Evolutionary conservation across 2,888 invertebrate species (phyloP).

Genomic region (Danaus chrysippus): DNA sequence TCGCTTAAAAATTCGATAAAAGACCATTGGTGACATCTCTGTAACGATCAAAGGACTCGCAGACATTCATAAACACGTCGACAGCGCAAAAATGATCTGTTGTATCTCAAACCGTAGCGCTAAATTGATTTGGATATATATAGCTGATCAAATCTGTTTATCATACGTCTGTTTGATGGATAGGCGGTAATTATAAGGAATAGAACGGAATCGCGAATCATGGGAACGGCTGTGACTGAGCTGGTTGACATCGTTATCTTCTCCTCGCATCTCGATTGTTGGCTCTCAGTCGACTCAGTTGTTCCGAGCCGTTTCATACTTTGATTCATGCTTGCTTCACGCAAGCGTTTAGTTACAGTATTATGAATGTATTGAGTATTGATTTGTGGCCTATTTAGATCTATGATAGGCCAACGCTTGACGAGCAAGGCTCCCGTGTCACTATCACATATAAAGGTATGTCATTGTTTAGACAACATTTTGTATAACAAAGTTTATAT

Average conservation of each 20-base stretch:
- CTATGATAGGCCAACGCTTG: conserved; percentile 63
- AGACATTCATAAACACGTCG: conserved; percentile 70
- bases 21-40: conserved; percentile 30
- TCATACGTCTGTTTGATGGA: conserved; percentile 72
- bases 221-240: conserved; percentile 70
- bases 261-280: conserved; percentile 71
- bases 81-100: conserved; percentile 72
- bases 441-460: conserved; percentile 57
- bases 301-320: conserved; percentile 49
- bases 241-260: conserved; percentile 72
- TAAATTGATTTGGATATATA: conserved; percentile 58
- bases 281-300: conserved; percentile 42
- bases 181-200: conserved; percentile 74
- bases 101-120: conserved; percentile 59
- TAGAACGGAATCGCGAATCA: conserved; percentile 75
- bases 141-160: conserved; percentile 56
- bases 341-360: conserved; percentile 57
- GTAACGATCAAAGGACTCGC: conserved; percentile 72
- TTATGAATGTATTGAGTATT: conserved; percentile 58
- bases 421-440: conserved; percentile 60
- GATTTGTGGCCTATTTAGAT: conserved; percentile 73
- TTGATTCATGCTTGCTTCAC: conserved; percentile 65
- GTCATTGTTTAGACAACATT: conserved; percentile 30
- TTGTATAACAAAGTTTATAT: conserved; percentile 9
- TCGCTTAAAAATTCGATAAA: conserved; percentile 16